Evolutionary conservation across 2,888 invertebrate genomes (phyloP).

Genomic region (Galerucella calmariensis): DNA sequence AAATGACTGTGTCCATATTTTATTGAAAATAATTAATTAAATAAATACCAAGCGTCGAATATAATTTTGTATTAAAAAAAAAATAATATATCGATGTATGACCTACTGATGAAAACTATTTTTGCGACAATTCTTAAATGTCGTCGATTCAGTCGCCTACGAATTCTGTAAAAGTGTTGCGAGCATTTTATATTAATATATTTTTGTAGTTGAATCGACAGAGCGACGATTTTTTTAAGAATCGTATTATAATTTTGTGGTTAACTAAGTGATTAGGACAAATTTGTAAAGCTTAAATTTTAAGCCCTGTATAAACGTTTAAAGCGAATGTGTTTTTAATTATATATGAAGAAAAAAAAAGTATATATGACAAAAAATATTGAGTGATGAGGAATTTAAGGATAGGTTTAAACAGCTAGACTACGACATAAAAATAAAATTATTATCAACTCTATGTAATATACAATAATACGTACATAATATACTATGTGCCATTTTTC

Average conservation of each 20-base stretch:
- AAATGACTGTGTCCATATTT: no score
- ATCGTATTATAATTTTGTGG: conserved; percentile 41
- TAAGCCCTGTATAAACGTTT: conserved; percentile 62
- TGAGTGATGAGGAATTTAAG: conserved; percentile 64
- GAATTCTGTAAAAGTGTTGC: conserved; percentile 60
- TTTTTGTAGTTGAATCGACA: conserved; percentile 61
- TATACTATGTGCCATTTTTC: conserved; percentile 68
- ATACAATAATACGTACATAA: conserved; percentile 66
- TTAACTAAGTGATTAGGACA: conserved; percentile 58
- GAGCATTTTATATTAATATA: conserved; percentile 60
- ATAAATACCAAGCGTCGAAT: neutral
- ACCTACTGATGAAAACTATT: conserved; percentile 26
- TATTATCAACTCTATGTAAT: conserved; percentile 67
- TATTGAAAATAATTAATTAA: no score
- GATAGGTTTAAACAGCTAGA: conserved; percentile 65
- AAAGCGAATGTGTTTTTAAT: conserved; percentile 65
- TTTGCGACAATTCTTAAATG: conserved; percentile 49
- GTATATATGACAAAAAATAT: conserved; percentile 63
- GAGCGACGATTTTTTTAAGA: conserved; percentile 52
- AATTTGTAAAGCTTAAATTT: conserved; percentile 63
- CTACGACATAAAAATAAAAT: conserved; percentile 61
- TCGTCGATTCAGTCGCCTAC: conserved; percentile 53
- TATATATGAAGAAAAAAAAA: conserved; percentile 63
- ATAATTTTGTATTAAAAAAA: neutral
- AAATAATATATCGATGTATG: conserved; percentile 41